phyloP scores from a whole-genome alignment of 2,888 invertebrate genomes.

The Melangyna quadrimaculata region DNA sequence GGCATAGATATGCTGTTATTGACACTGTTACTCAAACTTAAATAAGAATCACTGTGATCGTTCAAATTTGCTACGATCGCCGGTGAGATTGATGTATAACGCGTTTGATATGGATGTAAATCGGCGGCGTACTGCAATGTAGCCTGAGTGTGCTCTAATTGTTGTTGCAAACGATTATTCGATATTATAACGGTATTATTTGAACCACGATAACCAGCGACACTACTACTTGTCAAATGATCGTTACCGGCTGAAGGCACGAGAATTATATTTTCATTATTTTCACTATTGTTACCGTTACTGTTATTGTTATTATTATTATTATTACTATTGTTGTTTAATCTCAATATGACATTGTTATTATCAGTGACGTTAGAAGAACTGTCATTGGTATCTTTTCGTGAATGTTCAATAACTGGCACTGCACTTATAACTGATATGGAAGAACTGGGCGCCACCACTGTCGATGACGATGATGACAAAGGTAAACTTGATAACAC shows the following conservation, averaged over 20 bases:
- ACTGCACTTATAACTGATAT: constrained; percentile 68
- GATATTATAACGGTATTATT: constrained; percentile 80
- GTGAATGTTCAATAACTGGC: constrained; percentile 67
- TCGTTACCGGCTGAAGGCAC: constrained; percentile 58
- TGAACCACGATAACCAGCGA: constrained; percentile 77
- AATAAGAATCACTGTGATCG: constrained; percentile 74
- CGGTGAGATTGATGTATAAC: constrained; percentile 60
- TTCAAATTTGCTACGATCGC: constrained; percentile 48
- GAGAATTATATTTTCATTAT: constrained; percentile 63
- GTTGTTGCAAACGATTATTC: constrained; percentile 73
- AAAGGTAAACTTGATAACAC: constrained; percentile 47
- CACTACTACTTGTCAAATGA: constrained; percentile 22
- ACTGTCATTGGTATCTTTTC: constrained; percentile 59
- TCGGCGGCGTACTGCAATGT: constrained; percentile 39
- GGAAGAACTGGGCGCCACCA: constrained; percentile 45
- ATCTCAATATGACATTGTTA: constrained; percentile 54
- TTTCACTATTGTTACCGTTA: constrained; percentile 60
- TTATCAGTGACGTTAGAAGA: constrained; percentile 50
- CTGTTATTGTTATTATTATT: constrained; percentile 67
- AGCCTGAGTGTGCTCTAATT: constrained; percentile 72
- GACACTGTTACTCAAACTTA: constrained; percentile 74
- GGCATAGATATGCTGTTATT: constrained; percentile 73
- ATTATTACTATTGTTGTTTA: constrained; percentile 62
- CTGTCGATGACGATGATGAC: not conserved
- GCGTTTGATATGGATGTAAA: constrained; percentile 44